Conservation (phyloP, 1,140 invertebrate species). For the Pachyrhynchus sulphureomaculatus region DNA sequence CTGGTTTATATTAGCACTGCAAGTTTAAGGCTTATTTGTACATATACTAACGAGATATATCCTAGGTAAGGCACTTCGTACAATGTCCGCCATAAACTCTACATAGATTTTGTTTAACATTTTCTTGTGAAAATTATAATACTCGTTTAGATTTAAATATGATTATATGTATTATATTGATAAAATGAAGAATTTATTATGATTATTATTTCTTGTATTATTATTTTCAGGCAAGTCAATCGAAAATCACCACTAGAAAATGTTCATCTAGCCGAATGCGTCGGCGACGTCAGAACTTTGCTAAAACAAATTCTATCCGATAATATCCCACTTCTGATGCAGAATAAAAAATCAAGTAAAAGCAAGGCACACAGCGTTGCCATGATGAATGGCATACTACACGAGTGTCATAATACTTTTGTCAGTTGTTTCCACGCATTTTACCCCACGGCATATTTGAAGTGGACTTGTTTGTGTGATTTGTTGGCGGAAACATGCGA, state of each 20-base stretch:
- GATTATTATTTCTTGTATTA: not conserved
- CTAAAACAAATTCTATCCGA: constrained; percentile 84
- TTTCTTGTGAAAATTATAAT: not conserved
- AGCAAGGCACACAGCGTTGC: constrained; percentile 42
- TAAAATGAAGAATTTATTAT: too few species aligned
- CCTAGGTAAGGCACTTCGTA: constrained; percentile 54
- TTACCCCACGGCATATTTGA: constrained; percentile 89
- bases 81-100: not conserved
- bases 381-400: constrained; percentile 71
- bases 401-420: constrained; percentile 89
- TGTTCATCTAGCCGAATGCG: constrained; percentile 77
- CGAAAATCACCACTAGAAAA: constrained; percentile 69
- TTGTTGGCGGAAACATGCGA: constrained; percentile 77
- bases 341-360: constrained; percentile 40
- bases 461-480: constrained; percentile 91
- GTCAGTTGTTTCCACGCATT: constrained; percentile 93
- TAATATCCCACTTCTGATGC: constrained; percentile 55
- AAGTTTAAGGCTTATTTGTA: constrained; percentile 76
- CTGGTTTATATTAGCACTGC: constrained; percentile 87
- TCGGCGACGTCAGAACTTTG: constrained; percentile 81
- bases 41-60: constrained; percentile 88
- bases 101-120: not conserved
- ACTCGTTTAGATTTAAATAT: too few species aligned
- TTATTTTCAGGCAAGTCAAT: constrained; percentile 48
- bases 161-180: too few species aligned